Conservation (phyloP, 1,140 invertebrate genomes). For the Panagrolaimus sp. region DNA sequence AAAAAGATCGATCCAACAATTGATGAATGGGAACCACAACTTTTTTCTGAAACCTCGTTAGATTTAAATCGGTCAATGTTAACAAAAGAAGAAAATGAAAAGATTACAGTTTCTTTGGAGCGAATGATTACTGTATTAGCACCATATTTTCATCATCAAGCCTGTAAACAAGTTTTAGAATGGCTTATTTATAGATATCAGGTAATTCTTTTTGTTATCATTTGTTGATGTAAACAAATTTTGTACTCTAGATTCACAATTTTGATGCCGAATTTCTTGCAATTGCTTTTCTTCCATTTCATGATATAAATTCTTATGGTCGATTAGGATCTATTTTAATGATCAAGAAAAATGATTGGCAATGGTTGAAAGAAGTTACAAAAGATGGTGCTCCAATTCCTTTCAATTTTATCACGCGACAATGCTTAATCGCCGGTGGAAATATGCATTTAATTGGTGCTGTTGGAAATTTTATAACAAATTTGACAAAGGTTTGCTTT, state of each 20-base stretch:
- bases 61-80: conserved; percentile 37
- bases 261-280: conserved; percentile 43
- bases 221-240: not conserved
- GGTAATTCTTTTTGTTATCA: not conserved
- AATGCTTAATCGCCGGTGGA: conserved; percentile 19
- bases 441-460: conserved; percentile 26
- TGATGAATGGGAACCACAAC: conserved; percentile 29
- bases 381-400: conserved; percentile 37
- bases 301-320: conserved; percentile 38
- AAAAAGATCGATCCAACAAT: conserved; percentile 38
- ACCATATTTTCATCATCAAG: conserved; percentile 46
- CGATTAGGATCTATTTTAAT: conserved; percentile 39
- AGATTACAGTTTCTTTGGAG: conserved; percentile 31
- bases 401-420: conserved; percentile 23
- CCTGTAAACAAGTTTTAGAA: conserved; percentile 42
- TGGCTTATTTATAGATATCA: conserved; percentile 46
- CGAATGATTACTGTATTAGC: conserved; percentile 30
- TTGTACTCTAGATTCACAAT: conserved; percentile 34
- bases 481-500: not conserved
- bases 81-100: conserved; percentile 29
- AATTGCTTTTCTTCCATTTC: conserved; percentile 35
- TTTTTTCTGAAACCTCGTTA: conserved; percentile 28
- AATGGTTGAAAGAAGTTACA: conserved; percentile 30
- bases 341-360: conserved; percentile 31
- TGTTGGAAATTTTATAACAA: not conserved